A percentile compares a stretch with the other conserved stretches of the same genome.
Conservation (phyloP, 2,797 vertebrate genomes). For the Xiphorhynchus erythropygius region DNA sequence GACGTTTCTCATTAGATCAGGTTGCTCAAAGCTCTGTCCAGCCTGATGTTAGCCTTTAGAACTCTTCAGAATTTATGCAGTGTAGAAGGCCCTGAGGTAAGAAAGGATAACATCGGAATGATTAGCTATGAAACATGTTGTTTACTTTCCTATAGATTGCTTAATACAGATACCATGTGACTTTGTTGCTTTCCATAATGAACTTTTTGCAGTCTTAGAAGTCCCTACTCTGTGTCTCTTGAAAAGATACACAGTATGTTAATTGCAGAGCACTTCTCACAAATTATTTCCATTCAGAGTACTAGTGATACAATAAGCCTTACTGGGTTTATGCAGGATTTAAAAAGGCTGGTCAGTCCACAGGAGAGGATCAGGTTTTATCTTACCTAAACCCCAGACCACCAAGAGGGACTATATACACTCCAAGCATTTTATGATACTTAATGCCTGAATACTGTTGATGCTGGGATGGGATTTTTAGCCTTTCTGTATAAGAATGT, state of each 20-base stretch:
- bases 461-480: not conserved
- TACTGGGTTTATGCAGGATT: not conserved
- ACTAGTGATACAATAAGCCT: not conserved
- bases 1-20: not conserved
- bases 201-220: not conserved
- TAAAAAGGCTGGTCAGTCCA: constrained; percentile 32
- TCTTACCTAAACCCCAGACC: constrained; percentile 31
- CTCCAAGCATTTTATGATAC: constrained; percentile 2
- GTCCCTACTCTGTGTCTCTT: not conserved
- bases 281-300: constrained; percentile 17
- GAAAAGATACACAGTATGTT: not conserved
- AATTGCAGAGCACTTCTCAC: not conserved
- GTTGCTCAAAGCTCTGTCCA: not conserved
- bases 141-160: not conserved
- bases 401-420: not conserved
- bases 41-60: not conserved
- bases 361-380: constrained; percentile 50
- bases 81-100: not conserved
- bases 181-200: not conserved
- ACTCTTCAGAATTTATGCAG: not conserved
- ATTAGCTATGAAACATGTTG: not conserved
- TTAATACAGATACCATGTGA: not conserved
- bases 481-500: not conserved
- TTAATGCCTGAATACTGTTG: not conserved
- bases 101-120: not conserved